phyloP scores from a whole-genome alignment of 2,113 vertebrate genomes.

The Meriones unguiculatus region DNA sequence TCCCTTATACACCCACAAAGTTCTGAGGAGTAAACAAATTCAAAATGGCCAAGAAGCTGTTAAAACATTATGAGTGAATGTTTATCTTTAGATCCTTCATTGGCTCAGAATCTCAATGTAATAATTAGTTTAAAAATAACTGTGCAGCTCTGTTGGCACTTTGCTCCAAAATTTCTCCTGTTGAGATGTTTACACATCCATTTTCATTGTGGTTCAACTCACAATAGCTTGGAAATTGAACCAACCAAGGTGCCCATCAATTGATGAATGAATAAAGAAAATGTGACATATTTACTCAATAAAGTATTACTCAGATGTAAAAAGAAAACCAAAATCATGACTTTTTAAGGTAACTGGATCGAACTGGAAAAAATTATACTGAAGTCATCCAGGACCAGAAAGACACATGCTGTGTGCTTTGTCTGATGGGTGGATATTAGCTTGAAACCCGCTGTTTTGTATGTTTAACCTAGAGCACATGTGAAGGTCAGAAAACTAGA shows the following conservation, averaged over 20 bases:
- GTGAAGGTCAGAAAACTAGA: background rate
- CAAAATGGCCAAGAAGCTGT: background rate
- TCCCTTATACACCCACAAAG: background rate
- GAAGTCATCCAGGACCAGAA: background rate
- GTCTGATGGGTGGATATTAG: background rate
- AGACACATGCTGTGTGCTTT: background rate
- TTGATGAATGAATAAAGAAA: background rate
- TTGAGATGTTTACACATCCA: background rate
- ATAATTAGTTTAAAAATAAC: background rate
- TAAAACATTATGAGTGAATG: background rate
- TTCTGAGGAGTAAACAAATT: slow-evolving; percentile 11
- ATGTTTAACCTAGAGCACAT: background rate
- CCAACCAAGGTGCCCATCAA: background rate
- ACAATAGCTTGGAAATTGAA: background rate
- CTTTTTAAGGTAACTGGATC: background rate
- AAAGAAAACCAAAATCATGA: background rate
- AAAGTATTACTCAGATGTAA: background rate
- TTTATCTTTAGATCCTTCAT: background rate
- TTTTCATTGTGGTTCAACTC: background rate
- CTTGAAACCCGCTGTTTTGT: background rate
- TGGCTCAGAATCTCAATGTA: background rate
- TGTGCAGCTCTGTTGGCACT: background rate
- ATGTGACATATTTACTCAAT: background rate
- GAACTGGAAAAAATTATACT: background rate
- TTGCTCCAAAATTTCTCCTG: background rate